Percentiles rank a stretch among this genome's conserved stretches.
phyloP scores from a whole-genome alignment of 2,888 invertebrate genomes.

The Rhaphigaster nebulosa region DNA sequence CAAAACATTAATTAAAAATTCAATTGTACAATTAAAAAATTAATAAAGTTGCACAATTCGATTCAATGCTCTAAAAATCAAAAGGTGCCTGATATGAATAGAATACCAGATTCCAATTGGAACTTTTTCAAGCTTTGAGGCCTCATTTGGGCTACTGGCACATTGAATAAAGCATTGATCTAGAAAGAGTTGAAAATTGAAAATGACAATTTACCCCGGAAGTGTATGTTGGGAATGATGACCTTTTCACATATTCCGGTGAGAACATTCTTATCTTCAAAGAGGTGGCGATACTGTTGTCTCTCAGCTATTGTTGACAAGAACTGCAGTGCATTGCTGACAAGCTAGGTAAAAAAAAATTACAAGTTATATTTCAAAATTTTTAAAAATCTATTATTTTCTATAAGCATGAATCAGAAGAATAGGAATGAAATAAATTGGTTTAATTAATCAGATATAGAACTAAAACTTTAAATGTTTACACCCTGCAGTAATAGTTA shows the following conservation, averaged over 20 bases:
- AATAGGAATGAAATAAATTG: neutral
- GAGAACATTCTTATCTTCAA: slow-evolving; percentile 88
- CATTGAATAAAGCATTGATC: neutral
- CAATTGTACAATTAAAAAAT: neutral
- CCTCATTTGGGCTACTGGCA: neutral
- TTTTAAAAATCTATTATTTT: neutral
- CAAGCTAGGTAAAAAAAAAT: slow-evolving; percentile 76
- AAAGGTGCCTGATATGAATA: neutral
- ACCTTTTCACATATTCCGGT: slow-evolving; percentile 96
- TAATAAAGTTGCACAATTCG: neutral
- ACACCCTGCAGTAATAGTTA: too few species aligned
- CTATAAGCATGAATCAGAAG: neutral
- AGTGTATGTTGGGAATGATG: slow-evolving; percentile 98
- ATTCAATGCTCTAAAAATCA: neutral
- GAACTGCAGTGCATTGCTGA: slow-evolving; percentile 96
- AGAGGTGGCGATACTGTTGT: slow-evolving; percentile 86
- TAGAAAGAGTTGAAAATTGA: neutral
- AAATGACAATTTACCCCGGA: slow-evolving; percentile 78
- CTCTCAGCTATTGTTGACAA: slow-evolving; percentile 94
- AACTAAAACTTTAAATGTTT: too few species aligned
- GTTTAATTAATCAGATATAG: too few species aligned
- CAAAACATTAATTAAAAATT: neutral
- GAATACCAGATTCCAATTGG: slow-evolving; percentile 32
- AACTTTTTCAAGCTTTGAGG: neutral
- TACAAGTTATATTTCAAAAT: neutral